These are phyloP conservation scores for Macquaria ambigua DNA, from an alignment of 2,113 vertebrate species.

Conservation along the genomic window DNA sequence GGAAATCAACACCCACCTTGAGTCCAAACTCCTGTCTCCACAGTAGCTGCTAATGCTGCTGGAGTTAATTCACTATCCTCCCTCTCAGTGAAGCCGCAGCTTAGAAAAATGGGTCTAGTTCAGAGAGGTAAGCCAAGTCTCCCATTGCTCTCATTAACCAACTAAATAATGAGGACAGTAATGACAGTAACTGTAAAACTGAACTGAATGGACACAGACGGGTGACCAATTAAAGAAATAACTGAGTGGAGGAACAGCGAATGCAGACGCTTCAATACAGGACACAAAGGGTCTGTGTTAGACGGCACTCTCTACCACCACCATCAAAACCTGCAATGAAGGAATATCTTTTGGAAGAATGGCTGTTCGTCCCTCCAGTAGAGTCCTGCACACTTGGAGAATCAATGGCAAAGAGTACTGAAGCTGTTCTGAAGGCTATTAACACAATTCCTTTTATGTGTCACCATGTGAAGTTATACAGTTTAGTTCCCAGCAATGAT, in stretches of 20 bases:
- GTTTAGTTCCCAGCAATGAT: too few relatives aligned
- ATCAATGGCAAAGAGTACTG: too few relatives aligned
- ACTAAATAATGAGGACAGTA: slow-evolving; percentile 37
- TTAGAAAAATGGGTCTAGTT: slow-evolving; percentile 21
- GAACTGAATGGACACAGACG: background rate
- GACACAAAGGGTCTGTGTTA: too few relatives aligned
- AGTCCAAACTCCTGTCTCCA: slow-evolving; percentile 7
- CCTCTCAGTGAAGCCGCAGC: slow-evolving; percentile 7
- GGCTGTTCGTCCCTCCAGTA: too few relatives aligned
- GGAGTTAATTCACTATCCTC: slow-evolving; percentile 1
- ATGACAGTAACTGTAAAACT: slow-evolving; percentile 18
- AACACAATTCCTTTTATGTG: too few relatives aligned
- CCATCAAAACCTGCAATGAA: too few relatives aligned
- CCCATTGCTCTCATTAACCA: slow-evolving; percentile 34
- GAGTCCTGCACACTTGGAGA: too few relatives aligned
- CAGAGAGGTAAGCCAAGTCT: slow-evolving; percentile 36
- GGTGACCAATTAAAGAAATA: slow-evolving; percentile 12
- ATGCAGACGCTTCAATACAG: too few relatives aligned
- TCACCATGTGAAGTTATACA: too few relatives aligned
- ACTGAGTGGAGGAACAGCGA: background rate
- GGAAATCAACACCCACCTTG: background rate
- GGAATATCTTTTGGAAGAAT: too few relatives aligned
- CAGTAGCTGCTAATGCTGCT: slow-evolving; percentile 7
- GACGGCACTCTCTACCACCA: too few relatives aligned
- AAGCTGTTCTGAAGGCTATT: too few relatives aligned